A percentile compares a stretch with the other conserved stretches of the same genome.
These are phyloP conservation scores for Anoplopoma fimbria DNA, from an alignment of 2,113 vertebrate species.

Conservation along the genomic window DNA sequence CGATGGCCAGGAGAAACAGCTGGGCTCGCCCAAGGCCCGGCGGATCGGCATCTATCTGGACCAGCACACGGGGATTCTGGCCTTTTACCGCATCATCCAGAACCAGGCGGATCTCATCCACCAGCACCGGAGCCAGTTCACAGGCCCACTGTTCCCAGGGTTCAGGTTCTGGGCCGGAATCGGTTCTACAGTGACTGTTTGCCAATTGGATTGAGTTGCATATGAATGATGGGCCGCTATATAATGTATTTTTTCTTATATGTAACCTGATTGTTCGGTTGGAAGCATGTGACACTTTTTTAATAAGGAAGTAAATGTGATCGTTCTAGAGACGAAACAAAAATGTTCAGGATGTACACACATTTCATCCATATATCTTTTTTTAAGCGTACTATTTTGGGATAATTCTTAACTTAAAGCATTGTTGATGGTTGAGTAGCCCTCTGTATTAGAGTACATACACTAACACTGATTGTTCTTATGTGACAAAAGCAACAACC, in stretches of 20 bases:
- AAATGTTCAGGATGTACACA: not conserved
- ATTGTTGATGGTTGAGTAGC: not conserved
- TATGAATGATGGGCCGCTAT: not conserved
- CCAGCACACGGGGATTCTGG: conserved; percentile 79
- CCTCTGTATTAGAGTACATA: not conserved
- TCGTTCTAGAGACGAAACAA: not conserved
- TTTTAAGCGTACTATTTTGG: not conserved
- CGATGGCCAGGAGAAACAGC: conserved; percentile 68
- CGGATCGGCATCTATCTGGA: conserved; percentile 83
- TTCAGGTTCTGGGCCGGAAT: conserved; percentile 81
- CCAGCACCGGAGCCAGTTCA: conserved; percentile 72
- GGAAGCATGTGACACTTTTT: not conserved
- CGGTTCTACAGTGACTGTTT: conserved; percentile 72
- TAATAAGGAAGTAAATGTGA: not conserved
- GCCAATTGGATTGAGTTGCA: conserved; percentile 69
- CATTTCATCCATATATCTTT: not conserved
- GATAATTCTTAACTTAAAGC: not conserved
- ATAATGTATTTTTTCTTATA: not conserved
- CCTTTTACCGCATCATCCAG: conserved; percentile 78
- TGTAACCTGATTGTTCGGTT: not conserved
- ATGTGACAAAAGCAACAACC: not conserved
- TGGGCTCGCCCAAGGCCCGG: conserved; percentile 74
- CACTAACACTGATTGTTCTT: not conserved
- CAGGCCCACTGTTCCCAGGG: conserved; percentile 77
- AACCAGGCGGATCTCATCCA: conserved; percentile 79